Conservation (phyloP, 2,797 vertebrate species). For the Schizothorax lantsangensis region DNA sequence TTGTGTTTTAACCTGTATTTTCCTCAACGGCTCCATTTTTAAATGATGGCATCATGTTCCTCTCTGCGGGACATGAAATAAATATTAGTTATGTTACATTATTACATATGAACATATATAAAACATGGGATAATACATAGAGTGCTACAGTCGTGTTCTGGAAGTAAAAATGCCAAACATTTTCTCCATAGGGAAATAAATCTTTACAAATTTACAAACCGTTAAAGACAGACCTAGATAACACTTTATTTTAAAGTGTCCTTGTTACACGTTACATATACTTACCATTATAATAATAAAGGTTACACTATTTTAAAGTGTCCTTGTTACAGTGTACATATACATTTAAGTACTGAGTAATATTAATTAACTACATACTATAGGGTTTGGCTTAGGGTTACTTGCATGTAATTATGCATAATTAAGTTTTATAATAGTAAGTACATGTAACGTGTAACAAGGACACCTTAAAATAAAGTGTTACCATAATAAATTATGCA, state of each 20-base stretch:
- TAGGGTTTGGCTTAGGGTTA: too few species aligned
- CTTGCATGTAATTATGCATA: background rate
- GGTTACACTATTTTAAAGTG: too few species aligned
- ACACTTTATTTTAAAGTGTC: background rate
- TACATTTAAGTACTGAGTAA: too few species aligned
- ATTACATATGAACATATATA: constrained; percentile 2
- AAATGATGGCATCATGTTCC: constrained; percentile 86
- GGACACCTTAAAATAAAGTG: background rate
- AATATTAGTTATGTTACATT: constrained; percentile 4
- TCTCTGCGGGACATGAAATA: constrained; percentile 76
- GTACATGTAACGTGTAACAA: too few species aligned
- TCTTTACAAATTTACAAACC: background rate
- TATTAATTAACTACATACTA: too few species aligned
- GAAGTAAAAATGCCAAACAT: background rate
- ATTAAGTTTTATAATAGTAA: background rate
- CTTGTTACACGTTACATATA: too few species aligned
- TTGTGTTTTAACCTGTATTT: background rate
- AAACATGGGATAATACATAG: background rate
- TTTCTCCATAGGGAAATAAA: background rate
- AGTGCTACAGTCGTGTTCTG: background rate
- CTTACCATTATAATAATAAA: too few species aligned
- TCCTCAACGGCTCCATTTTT: constrained; percentile 54
- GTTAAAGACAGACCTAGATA: background rate
- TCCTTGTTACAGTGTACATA: too few species aligned
- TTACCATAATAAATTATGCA: background rate